Percentiles rank a stretch among this genome's conserved stretches.
These are phyloP conservation scores for Eudorcas thomsonii DNA, from an alignment of 2,113 vertebrate species.

Conservation along the genomic window DNA sequence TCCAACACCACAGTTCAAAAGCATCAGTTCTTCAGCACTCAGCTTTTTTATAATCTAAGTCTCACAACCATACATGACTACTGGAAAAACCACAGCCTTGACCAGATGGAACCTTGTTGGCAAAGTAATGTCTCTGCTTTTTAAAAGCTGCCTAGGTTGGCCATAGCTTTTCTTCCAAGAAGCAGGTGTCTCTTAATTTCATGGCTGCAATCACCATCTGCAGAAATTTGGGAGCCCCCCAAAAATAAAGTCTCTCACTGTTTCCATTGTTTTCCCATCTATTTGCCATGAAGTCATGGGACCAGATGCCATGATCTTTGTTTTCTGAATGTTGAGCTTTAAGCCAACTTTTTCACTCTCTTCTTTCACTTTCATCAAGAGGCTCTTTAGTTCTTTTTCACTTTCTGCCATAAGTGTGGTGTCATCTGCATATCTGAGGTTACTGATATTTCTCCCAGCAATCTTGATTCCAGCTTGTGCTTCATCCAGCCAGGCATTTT, in stretches of 20 bases:
- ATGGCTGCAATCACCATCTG: not conserved
- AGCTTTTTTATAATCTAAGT: not conserved
- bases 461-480: not conserved
- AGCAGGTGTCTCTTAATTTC: not conserved
- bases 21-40: not conserved
- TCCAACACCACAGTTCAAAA: not conserved
- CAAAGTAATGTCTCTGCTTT: not conserved
- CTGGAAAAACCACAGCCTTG: not conserved
- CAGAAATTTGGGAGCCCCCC: fast-evolving
- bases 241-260: not conserved
- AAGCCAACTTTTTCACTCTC: not conserved
- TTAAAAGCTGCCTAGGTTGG: not conserved
- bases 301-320: not conserved
- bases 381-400: not conserved
- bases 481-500: not conserved
- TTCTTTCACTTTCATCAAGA: not conserved
- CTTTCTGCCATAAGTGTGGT: not conserved
- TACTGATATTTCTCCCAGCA: not conserved
- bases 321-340: not conserved
- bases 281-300: not conserved
- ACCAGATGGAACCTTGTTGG: not conserved
- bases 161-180: not conserved
- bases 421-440: not conserved
- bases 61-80: not conserved
- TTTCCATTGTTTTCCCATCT: not conserved